Percentiles rank a stretch among this genome's conserved stretches.
These are phyloP conservation scores for Nasonia giraulti DNA, from an alignment of 1,140 invertebrate genomes.

Conservation along the genomic window DNA sequence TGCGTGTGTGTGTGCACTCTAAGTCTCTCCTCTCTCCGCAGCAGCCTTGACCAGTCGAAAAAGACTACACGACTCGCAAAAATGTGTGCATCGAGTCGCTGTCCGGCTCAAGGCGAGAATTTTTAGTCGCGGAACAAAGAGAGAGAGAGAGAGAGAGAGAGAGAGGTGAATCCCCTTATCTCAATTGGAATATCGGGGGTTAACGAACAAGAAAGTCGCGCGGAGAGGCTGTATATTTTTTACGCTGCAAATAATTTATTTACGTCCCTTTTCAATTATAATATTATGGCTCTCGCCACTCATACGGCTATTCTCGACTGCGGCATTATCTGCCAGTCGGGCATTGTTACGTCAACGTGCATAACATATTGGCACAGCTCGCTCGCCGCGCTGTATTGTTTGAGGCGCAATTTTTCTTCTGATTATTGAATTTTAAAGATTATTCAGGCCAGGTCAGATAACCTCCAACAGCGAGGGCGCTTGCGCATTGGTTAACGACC, in stretches of 20 bases:
- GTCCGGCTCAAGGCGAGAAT: slow-evolving; percentile 36
- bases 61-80: slow-evolving; percentile 16
- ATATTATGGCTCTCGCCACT: neutral
- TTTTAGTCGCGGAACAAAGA: slow-evolving; percentile 11
- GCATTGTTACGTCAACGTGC: neutral
- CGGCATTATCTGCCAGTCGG: neutral
- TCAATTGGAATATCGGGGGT: neutral
- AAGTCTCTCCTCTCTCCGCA: neutral
- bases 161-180: neutral
- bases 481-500: no score
- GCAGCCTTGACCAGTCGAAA: slow-evolving; percentile 6
- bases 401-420: neutral
- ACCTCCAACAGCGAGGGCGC: neutral
- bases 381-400: neutral
- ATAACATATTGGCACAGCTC: neutral
- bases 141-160: neutral
- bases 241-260: no score
- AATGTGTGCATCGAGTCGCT: slow-evolving; percentile 30
- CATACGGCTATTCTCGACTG: neutral
- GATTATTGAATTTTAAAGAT: slow-evolving; percentile 1
- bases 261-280: neutral
- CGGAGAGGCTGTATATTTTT: no score
- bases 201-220: neutral
- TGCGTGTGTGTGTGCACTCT: neutral
- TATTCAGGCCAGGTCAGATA: neutral